Evolutionary conservation across 1,140 invertebrate species (phyloP).

Genomic region (Bombus terrestris): DNA sequence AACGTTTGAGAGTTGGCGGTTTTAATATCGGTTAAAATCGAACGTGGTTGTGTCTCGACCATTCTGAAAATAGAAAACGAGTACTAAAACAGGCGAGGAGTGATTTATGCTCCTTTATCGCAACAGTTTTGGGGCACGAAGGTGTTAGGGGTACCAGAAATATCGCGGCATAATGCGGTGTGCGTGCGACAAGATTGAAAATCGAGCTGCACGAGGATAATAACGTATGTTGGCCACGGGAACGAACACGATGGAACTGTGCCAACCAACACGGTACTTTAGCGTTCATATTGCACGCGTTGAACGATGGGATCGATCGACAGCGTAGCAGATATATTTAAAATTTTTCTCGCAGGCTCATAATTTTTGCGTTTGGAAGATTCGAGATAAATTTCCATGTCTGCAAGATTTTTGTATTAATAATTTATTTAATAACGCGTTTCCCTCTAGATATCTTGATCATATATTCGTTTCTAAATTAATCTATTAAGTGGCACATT

Average conservation of each 20-base stretch:
- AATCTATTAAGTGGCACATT: too few relatives aligned
- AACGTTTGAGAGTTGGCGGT: neutral
- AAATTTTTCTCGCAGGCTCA: neutral
- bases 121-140: constrained; percentile 13
- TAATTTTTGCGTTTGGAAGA: neutral
- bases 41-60: neutral
- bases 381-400: too few relatives aligned
- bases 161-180: constrained; percentile 10
- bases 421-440: too few relatives aligned
- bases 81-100: neutral
- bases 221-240: constrained; percentile 48
- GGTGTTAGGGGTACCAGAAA: constrained; percentile 31
- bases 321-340: constrained; percentile 5
- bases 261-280: constrained; percentile 55
- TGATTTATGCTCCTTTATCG: constrained; percentile 32
- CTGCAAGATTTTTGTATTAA: too few relatives aligned
- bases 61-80: neutral
- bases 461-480: too few relatives aligned
- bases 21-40: neutral
- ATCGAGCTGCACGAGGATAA: constrained; percentile 57
- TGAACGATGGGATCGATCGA: constrained; percentile 31
- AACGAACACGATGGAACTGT: constrained; percentile 53
- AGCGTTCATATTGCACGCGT: constrained; percentile 36
- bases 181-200: constrained; percentile 43
- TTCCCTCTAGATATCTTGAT: too few relatives aligned